These are phyloP conservation scores for Pitta sordida DNA, from an alignment of 2,113 vertebrate species.

Conservation along the genomic window DNA sequence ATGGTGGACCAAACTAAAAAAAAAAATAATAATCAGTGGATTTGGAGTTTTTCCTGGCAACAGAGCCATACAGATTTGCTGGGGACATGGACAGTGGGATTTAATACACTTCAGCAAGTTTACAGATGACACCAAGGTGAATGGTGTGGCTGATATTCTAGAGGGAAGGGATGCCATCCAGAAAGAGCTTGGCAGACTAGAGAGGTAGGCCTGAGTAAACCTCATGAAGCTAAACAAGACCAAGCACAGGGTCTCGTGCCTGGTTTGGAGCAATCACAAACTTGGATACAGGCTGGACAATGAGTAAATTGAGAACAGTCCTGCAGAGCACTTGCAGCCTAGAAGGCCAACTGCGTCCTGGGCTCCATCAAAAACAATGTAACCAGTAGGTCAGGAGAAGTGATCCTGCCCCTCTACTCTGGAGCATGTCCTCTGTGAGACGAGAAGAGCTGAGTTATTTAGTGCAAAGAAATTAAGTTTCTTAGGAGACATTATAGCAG, in stretches of 20 bases:
- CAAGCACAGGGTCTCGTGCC: background rate
- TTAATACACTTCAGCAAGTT: background rate
- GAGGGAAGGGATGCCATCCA: background rate
- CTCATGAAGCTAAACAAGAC: background rate
- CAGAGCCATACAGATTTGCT: background rate
- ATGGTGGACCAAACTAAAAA: background rate
- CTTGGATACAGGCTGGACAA: background rate
- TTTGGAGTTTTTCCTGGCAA: background rate
- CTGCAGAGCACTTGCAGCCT: background rate
- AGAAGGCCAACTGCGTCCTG: background rate
- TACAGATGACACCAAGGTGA: background rate
- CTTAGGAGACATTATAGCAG: background rate
- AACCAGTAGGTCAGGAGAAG: background rate
- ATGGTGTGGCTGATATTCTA: background rate
- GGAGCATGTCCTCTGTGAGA: background rate
- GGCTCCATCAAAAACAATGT: background rate
- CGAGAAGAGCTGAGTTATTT: background rate
- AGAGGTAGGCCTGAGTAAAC: background rate
- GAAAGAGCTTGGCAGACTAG: background rate
- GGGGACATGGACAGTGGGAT: too few species aligned
- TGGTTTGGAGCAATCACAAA: too few species aligned
- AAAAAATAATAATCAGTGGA: background rate
- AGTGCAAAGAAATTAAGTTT: background rate
- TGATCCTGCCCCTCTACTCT: background rate
- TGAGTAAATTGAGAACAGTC: background rate